Evolutionary conservation across 2,113 vertebrate species (phyloP).

Genomic region (Verasper variegatus): DNA sequence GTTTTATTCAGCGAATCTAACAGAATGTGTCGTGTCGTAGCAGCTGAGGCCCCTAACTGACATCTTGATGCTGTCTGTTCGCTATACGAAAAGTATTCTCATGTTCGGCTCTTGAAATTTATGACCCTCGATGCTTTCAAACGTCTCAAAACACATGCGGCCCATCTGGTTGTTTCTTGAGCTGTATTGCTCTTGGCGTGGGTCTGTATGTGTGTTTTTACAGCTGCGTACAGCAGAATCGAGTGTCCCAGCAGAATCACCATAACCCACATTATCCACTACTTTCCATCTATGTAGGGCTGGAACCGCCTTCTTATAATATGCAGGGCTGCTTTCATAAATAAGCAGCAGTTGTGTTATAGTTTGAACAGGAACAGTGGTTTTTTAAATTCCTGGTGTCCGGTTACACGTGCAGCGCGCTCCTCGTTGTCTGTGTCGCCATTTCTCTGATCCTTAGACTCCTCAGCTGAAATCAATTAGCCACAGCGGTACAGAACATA

Average conservation of each 20-base stretch:
- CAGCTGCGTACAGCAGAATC: conserved; percentile 41
- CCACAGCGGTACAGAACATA: conserved; percentile 1
- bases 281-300: neutral
- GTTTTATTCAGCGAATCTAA: no score
- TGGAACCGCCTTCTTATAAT: neutral
- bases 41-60: conserved; percentile 1
- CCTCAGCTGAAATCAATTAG: conserved; percentile 70
- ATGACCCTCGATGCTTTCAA: conserved; percentile 31
- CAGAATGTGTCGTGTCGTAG: neutral
- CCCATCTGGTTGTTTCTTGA: conserved; percentile 31
- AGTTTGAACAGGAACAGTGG: neutral
- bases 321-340: neutral
- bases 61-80: conserved; percentile 10
- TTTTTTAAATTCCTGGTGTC: neutral
- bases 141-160: conserved; percentile 34
- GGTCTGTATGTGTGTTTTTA: conserved; percentile 45
- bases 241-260: neutral
- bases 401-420: conserved; percentile 2
- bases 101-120: conserved; percentile 24
- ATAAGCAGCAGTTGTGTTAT: neutral
- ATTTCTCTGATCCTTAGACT: conserved; percentile 17
- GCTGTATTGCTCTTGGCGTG: conserved; percentile 33
- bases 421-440: neutral
- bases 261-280: neutral
- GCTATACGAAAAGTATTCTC: conserved; percentile 6